Percentiles rank a stretch among this genome's conserved stretches.
Conservation (phyloP, 2,888 invertebrate genomes). For the Atethmia centrago region DNA sequence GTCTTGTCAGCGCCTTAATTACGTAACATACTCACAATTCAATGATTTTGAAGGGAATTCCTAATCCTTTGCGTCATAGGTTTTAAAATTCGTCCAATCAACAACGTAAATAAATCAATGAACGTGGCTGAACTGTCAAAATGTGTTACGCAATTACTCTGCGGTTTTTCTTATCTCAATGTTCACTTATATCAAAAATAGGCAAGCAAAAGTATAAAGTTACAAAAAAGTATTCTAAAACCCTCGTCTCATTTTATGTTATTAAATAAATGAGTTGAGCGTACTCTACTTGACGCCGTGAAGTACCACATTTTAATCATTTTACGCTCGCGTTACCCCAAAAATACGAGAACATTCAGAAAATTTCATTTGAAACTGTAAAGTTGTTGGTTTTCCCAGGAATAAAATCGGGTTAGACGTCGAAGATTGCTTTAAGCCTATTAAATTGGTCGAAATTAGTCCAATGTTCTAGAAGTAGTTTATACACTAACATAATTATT, state of each 20-base stretch:
- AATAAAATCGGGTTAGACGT: background rate
- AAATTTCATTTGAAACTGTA: background rate
- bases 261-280: slow-evolving; percentile 17
- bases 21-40: background rate
- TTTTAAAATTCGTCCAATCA: background rate
- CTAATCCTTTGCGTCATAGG: background rate
- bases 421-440: background rate
- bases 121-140: background rate
- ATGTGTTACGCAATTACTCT: background rate
- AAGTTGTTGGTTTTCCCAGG: background rate
- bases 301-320: slow-evolving; percentile 29
- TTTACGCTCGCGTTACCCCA: slow-evolving; percentile 1
- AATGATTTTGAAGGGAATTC: background rate
- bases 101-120: background rate
- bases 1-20: too few relatives aligned
- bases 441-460: background rate
- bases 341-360: slow-evolving; percentile 4
- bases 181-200: background rate
- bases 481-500: background rate
- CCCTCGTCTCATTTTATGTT: slow-evolving; percentile 3
- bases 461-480: background rate
- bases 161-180: background rate
- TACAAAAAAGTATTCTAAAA: slow-evolving; percentile 4
- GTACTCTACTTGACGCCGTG: background rate
- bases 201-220: background rate